Conservation (phyloP, 2,888 invertebrate species). For the Eupelmus urozonus region DNA sequence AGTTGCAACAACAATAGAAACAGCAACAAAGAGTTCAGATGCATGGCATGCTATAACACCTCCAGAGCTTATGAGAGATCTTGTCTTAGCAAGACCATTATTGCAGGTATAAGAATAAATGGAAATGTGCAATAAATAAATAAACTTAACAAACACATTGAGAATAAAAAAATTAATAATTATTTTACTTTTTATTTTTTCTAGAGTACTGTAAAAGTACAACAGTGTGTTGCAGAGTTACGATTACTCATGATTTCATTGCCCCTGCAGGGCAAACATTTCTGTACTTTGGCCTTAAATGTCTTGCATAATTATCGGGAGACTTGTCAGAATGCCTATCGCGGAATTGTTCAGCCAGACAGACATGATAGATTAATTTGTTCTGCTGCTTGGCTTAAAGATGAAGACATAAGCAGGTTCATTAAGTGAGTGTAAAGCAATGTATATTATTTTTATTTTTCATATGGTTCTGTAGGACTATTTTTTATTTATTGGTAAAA, state of each 20-base stretch:
- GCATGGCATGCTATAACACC: conserved; percentile 89
- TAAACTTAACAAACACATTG: conserved; percentile 1
- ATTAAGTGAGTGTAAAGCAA: conserved; percentile 83
- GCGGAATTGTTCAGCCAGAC: conserved; percentile 87
- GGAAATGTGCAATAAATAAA: background rate
- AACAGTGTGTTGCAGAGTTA: conserved; percentile 83
- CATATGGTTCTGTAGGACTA: background rate
- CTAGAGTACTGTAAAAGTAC: conserved; percentile 86
- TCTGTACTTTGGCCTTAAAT: conserved; percentile 85
- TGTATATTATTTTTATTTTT: background rate
- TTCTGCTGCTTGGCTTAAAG: conserved; percentile 93
- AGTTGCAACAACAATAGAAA: conserved; percentile 83
- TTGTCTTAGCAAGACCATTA: conserved; percentile 82
- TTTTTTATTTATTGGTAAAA: no score
- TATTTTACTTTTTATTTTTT: conserved; percentile 64
- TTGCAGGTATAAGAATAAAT: conserved; percentile 78
- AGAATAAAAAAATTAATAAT: conserved; percentile 27
- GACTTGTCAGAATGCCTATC: conserved; percentile 86
- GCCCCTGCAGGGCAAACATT: conserved; percentile 86
- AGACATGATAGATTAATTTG: conserved; percentile 88
- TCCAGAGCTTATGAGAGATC: conserved; percentile 83
- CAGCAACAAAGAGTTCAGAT: conserved; percentile 85
- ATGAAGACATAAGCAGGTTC: conserved; percentile 95
- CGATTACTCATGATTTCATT: conserved; percentile 84
- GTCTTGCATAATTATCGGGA: conserved; percentile 86